A percentile compares a stretch with the other conserved stretches of the same genome.
These are phyloP conservation scores for Elgaria multicarinata DNA, from an alignment of 2,113 vertebrate species.

Conservation along the genomic window DNA sequence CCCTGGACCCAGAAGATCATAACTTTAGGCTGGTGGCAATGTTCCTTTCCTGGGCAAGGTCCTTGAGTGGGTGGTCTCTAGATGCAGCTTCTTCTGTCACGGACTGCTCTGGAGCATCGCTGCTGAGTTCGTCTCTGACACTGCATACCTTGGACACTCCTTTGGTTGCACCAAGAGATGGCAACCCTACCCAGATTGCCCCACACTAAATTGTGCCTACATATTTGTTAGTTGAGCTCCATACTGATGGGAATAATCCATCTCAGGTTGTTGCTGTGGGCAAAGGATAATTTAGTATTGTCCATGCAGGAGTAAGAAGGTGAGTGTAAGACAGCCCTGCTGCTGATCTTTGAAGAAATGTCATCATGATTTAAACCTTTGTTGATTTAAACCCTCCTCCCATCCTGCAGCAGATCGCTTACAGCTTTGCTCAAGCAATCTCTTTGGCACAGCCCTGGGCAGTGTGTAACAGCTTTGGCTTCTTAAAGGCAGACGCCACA, in stretches of 20 bases:
- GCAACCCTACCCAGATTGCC: rapidly evolving
- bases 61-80: background rate
- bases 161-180: background rate
- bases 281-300: rapidly evolving
- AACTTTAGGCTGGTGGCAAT: too few relatives aligned
- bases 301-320: rapidly evolving
- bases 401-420: constrained; percentile 40
- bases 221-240: background rate
- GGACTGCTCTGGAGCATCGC: background rate
- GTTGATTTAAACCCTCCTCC: constrained; percentile 36
- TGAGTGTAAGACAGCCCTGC: background rate
- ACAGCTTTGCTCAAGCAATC: background rate
- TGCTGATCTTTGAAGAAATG: constrained; percentile 18
- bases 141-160: background rate
- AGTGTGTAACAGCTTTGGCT: constrained; percentile 43
- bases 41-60: too few relatives aligned
- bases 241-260: background rate
- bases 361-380: constrained; percentile 47
- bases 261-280: rapidly evolving
- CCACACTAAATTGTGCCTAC: background rate
- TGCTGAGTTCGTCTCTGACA: background rate
- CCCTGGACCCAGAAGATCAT: too few relatives aligned
- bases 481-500: constrained; percentile 50
- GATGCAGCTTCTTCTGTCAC: too few relatives aligned
- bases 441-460: constrained; percentile 40